Evolutionary conservation across 2,797 vertebrate species (phyloP).

Genomic region (Paedocypris micromegethes): DNA sequence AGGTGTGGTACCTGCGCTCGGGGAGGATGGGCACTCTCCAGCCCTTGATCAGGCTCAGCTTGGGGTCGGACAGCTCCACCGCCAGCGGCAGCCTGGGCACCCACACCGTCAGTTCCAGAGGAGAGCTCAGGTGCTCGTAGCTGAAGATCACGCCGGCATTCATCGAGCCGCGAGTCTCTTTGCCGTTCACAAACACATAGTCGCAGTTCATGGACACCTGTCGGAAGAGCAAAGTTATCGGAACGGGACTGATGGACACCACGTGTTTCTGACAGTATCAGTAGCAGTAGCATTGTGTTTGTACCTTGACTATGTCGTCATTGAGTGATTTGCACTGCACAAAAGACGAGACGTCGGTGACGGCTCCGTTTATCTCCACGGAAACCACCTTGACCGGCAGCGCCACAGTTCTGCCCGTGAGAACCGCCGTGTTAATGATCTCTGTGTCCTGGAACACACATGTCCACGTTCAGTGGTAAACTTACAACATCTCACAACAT

Average conservation of each 20-base stretch:
- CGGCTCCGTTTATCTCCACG: slow-evolving; percentile 83
- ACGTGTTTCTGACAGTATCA: slow-evolving; percentile 7
- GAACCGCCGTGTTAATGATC: slow-evolving; percentile 96
- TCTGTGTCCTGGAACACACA: slow-evolving; percentile 80
- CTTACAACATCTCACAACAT: too few species aligned
- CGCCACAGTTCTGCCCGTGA: slow-evolving; percentile 92
- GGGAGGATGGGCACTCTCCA: slow-evolving; percentile 97
- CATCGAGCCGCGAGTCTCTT: slow-evolving; percentile 93
- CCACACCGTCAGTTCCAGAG: slow-evolving; percentile 95
- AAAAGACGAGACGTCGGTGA: slow-evolving; percentile 81
- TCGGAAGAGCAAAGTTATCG: neutral
- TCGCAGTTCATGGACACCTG: slow-evolving; percentile 97
- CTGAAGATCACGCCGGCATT: slow-evolving; percentile 90
- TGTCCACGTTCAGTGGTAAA: too few species aligned
- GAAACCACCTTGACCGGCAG: slow-evolving; percentile 96
- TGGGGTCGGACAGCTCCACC: slow-evolving; percentile 85
- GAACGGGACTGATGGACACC: too few species aligned
- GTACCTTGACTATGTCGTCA: slow-evolving; percentile 94
- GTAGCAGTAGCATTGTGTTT: neutral
- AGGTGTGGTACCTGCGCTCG: slow-evolving; percentile 77
- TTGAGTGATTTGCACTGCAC: slow-evolving; percentile 93
- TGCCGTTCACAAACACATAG: slow-evolving; percentile 96
- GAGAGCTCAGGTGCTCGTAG: slow-evolving; percentile 87
- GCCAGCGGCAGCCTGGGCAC: slow-evolving; percentile 91
- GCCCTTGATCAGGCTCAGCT: slow-evolving; percentile 93